Base-by-base conservation (phyloP, 2,888 invertebrate species). In the Bombyx huttoni region DNA sequence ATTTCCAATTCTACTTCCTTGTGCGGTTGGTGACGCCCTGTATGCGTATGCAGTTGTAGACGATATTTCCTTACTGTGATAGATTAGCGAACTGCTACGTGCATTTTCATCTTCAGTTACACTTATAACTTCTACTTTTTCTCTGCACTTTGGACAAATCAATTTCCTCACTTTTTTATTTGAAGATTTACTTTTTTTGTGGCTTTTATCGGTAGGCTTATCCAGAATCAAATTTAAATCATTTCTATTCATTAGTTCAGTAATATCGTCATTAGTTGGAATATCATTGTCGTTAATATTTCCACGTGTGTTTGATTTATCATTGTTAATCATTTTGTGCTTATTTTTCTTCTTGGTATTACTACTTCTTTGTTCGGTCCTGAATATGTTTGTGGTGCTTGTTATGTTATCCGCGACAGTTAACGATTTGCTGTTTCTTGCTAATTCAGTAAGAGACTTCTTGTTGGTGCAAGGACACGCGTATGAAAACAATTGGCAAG, bases 401-500 rank as follows among this genome's bases (percentile, higher is more conserved):
- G 71, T 75, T 34, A 67, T 53, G 64, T 77, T 66, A 56, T 75
- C 67, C 50, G 57, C 54, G 51, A 63, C 61, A 33, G 65, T 65
- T 14, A 66, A 49, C n/a, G 65, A 65, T 54, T 69, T 72, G 47
- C 58, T 70, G n/a, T 61, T 69, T 59, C 65, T 68, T 46, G 67
- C 68, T 51, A 78, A 57, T 55, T 73, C 68, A 9, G 69, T 69
- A 1, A 70, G 60, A 10, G 77, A 77, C 58, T 74, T 74, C 51
- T 70, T 68, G 46, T 68, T 70, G 1, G 69, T 69, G 57, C 83
- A 85, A 46, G 81, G 77, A 56, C 81, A 82, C 12, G 75, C 71
- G 53, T 81, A 81, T 7, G 81, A 80, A 67, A 83, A 83, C 54
- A 84, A 61, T 63, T 83, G 80, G 59, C 83, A 81, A 0, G 82